Conservation (phyloP, 2,113 vertebrate species). For the Otocyon megalotis region DNA sequence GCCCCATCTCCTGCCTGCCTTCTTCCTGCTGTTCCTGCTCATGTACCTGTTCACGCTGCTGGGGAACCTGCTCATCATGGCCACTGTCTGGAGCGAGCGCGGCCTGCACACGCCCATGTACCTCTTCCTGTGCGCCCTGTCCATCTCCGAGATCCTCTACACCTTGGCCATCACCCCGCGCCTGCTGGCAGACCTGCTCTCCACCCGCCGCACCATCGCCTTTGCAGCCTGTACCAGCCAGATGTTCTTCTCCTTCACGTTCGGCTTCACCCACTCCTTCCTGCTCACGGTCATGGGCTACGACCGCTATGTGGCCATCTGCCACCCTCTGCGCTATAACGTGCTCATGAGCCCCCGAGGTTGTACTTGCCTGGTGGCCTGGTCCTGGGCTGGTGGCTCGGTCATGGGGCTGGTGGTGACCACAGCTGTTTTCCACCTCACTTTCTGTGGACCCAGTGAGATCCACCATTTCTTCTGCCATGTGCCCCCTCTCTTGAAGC, state of each 20-base stretch:
- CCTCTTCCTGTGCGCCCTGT: neutral
- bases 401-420: constrained; percentile 66
- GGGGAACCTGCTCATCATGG: constrained; percentile 77
- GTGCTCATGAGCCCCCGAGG: neutral
- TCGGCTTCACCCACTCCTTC: constrained; percentile 80
- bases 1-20: neutral
- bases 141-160: constrained; percentile 69
- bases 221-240: constrained; percentile 60
- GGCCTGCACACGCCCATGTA: neutral
- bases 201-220: neutral
- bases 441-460: constrained; percentile 69
- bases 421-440: constrained; percentile 39
- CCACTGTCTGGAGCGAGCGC: neutral
- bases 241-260: constrained; percentile 77
- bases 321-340: neutral
- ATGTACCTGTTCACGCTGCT: constrained; percentile 75
- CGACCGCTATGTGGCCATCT: constrained; percentile 40
- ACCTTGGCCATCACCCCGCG: constrained; percentile 60
- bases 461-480: constrained; percentile 71
- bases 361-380: neutral
- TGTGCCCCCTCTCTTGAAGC: constrained; percentile 61
- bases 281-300: constrained; percentile 79
- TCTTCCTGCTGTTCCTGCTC: constrained; percentile 66
- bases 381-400: neutral
- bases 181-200: constrained; percentile 70